Base-by-base conservation (phyloP, 2,888 invertebrate species). In the Erannis defoliaria region DNA sequence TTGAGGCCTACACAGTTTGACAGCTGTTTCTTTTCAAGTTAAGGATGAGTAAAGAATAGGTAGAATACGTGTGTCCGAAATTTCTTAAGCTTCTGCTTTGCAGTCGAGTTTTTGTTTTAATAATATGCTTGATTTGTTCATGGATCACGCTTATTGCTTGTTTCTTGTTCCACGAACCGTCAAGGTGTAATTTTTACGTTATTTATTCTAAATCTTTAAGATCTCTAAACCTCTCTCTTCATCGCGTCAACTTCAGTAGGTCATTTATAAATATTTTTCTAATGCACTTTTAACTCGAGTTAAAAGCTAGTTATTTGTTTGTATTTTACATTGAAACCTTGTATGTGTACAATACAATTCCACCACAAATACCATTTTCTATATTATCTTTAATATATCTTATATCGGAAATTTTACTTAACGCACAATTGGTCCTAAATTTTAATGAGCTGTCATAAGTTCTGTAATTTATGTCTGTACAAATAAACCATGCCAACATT, bases 111-210 rank as follows among this genome's bases (percentile, higher is more conserved):
- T 12, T 31, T 2, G 12, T 10, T 9, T 31, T 31, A 1, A 10
- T 31, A 9, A 9, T 16, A 16, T 16, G 4, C 18, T 37, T 4
- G 2, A 0, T 35, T 35, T 35, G 2, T 35, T 3, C 5, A 14
- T 35, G 9, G 12, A 12, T 31, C 9, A 12, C 56, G 35, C 56
- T 54, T 42, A 48, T 16, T 40, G 43, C 64, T 55, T 50, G n/a
- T 64, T 12, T 12, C 42, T 66, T 57, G 19, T n/a, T 10, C 38
- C 42, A 40, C 49, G 14, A 56, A 63, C 19, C 42, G 26, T 61
- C 58, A 59, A 67, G 64, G 61, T 55, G 59, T 35, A 60, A 56
- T 42, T 54, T 64, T 46, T 61, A 48, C 33, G 31, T 46, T 62
- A 57, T 59, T 61, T 37, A 16, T 64, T 57, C 38, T 62, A 55